Evolutionary conservation across 2,888 invertebrate genomes (phyloP), one percentile per base, ranked within the genome.

Genomic region (Caenorhabditis sinica): DNA sequence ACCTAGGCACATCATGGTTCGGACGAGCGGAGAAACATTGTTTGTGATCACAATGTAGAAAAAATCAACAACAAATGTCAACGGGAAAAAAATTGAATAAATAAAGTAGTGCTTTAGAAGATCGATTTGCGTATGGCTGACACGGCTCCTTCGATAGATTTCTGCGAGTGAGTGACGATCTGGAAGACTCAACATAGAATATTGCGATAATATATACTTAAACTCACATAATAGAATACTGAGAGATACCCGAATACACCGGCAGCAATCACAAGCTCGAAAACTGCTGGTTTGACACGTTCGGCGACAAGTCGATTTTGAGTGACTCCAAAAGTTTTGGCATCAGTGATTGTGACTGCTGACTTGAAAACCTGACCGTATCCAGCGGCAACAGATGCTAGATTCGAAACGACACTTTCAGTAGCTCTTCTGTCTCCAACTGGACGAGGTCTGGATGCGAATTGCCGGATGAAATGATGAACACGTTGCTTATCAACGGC

Each of bases 181-280:
- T 86, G 69, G 43, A 81, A 73, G 20, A 33, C 20, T 20, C n/a
- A 17, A 51, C 15, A 63, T 8, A 13, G 17, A 30, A 43, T 36
- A 13, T 17, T 51, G 15, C 3, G 11, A 13, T 20, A 43, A 2
- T 56, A 17, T 4, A 45, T 49, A 2, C 15, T 17, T 9, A 23
- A 23, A 61, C 75, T 76, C 45, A 86, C 84, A 25, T 56, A 83
- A 49, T 81, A 88, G n/a, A 97, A 95, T 6, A 95, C 92, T n/a
- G 95, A 95, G 74, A 98, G 95, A 93, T 98, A 98, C 30, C 95
- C 94, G 45, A 95, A 94, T 92, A 98, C 97, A 49, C 95, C 95
- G 82, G 96, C 93, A 0, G 97, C 97, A 17, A 98, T 95, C 90
- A 98, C 95, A 90, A 99, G 95, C 94, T 99, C 98, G 94, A 98